Evolutionary conservation across 2,113 vertebrate species (phyloP), one percentile per base, ranked within the genome.

Genomic region (Microcebus jonahi): DNA sequence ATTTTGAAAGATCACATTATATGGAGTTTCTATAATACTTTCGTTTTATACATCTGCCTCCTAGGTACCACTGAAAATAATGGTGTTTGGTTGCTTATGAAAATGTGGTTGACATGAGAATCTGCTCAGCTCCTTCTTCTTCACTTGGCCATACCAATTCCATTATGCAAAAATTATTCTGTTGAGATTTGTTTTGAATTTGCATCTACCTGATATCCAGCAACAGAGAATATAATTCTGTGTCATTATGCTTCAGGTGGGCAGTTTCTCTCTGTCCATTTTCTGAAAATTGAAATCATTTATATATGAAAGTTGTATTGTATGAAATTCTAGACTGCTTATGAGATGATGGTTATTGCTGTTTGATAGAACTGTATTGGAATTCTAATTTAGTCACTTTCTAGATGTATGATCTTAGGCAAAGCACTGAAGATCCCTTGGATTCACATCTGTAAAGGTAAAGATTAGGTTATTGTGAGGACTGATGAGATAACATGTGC

Each of bases 51-150:
- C 3, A 83, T 48, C 4, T 68, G 15, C 48, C 5, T 73, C 36
- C 4, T 50, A 80, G 9, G 39, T 73, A 75, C n/a, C 34, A 63
- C 34, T 48, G 4, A 90, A 94, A 90, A 63, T 45, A 77, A 82
- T 92, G 27, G 4, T 92, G 29, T 91, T 91, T 80, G 4, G 18
- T 92, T 97, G 39, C 34, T 82, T 88, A 48, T 92, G 14, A 90
- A 93, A 63, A 80, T 91, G 25, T 73, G 55, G 2, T 39, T 85
- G 21, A 97, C 14, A 65, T 88, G 68, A 96, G 92, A 88, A 93
- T 18, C 20, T 8, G 73, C 67, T 88, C 21, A 80, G 13, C 42
- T 94, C 36, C 34, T 71, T 95, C 17, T 71, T 95, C 13, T 80
- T 85, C 50, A 71, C 34, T 70, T 91, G 88, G 29, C 39, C 50